Evolutionary conservation across 2,797 vertebrate genomes (phyloP).

Genomic region (Hoplostethus atlanticus): DNA sequence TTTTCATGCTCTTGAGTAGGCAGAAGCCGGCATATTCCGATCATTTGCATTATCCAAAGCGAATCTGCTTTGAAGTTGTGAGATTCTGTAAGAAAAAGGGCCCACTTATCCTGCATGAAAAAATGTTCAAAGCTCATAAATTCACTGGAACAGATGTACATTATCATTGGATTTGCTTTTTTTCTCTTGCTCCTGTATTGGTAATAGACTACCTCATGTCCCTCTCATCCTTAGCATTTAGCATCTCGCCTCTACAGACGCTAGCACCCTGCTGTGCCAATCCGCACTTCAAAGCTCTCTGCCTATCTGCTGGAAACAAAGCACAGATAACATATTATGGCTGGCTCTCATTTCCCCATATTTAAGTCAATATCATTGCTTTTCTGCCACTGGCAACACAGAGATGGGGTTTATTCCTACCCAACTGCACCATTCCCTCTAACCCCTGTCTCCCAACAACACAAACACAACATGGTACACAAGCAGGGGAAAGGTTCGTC

Average conservation of each 20-base stretch:
- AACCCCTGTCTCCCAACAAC: conserved; percentile 42
- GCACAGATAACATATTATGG: conserved; percentile 91
- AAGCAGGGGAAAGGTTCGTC: conserved; percentile 34
- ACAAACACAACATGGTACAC: conserved; percentile 49
- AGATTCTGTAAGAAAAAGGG: conserved; percentile 97
- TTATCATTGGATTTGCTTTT: conserved; percentile 98
- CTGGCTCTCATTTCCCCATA: conserved; percentile 91
- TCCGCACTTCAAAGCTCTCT: conserved; percentile 96
- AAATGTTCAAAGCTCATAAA: conserved; percentile 99
- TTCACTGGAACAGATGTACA: conserved; percentile 99
- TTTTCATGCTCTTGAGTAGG: conserved; percentile 90
- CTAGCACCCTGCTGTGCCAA: conserved; percentile 94
- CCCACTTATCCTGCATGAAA: conserved; percentile 97
- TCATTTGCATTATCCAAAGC: conserved; percentile 98
- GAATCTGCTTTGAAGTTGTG: conserved; percentile 99
- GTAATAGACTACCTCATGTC: conserved; percentile 92
- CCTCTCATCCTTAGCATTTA: conserved; percentile 90
- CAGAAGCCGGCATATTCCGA: conserved; percentile 86
- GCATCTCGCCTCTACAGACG: conserved; percentile 92
- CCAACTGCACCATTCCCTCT: conserved; percentile 54
- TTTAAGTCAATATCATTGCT: conserved; percentile 91
- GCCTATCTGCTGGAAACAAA: conserved; percentile 95
- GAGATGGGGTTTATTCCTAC: conserved; percentile 82
- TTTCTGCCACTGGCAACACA: conserved; percentile 84
- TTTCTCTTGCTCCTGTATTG: conserved; percentile 91